Evolutionary conservation across 2,888 invertebrate genomes (phyloP).

Genomic region (Zygogramma bicolorata): DNA sequence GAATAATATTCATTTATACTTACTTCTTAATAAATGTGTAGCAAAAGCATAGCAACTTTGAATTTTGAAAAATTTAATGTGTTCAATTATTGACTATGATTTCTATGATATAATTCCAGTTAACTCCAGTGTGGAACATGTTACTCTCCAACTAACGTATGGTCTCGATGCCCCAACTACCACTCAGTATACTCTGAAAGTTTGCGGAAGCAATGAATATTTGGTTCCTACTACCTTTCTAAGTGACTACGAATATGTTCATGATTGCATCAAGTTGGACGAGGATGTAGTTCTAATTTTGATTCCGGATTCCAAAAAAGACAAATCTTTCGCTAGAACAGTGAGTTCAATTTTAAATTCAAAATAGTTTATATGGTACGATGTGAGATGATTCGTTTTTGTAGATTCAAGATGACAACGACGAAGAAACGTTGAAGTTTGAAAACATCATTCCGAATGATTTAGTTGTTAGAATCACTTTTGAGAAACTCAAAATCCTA

Average conservation of each 20-base stretch:
- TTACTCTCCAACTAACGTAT: constrained; percentile 86
- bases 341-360: constrained; percentile 66
- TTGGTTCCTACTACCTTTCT: constrained; percentile 85
- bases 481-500: constrained; percentile 87
- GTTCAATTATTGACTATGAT: too few relatives aligned
- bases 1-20: too few relatives aligned
- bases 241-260: constrained; percentile 92
- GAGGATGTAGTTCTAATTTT: constrained; percentile 83
- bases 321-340: constrained; percentile 81
- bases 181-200: constrained; percentile 75
- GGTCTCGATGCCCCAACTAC: constrained; percentile 75
- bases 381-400: constrained; percentile 46
- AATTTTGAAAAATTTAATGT: too few relatives aligned
- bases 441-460: constrained; percentile 86
- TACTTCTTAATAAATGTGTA: too few relatives aligned
- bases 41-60: too few relatives aligned
- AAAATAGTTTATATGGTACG: not conserved
- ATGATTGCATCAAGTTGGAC: constrained; percentile 92
- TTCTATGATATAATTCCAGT: constrained; percentile 69
- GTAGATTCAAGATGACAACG: constrained; percentile 81
- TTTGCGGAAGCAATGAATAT: constrained; percentile 91
- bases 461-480: constrained; percentile 79
- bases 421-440: constrained; percentile 79
- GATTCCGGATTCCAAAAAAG: constrained; percentile 75
- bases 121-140: constrained; percentile 86